phyloP scores from a whole-genome alignment of 2,113 vertebrate species.

The Lanius ludovicianus region DNA sequence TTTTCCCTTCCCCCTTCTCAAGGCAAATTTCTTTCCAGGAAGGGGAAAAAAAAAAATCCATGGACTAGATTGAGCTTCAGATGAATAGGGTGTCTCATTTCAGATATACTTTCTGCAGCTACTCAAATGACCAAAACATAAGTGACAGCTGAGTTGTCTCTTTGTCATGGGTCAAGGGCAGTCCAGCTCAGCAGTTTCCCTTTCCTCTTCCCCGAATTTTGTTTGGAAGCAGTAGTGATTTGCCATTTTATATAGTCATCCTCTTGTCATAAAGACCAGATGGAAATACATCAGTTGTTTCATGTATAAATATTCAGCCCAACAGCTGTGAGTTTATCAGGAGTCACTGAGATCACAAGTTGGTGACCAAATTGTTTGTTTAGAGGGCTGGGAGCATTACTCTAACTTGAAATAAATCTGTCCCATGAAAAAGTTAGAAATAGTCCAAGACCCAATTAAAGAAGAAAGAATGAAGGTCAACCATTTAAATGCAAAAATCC shows the following conservation, averaged over 20 bases:
- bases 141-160: conserved; percentile 52
- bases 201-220: conserved; percentile 51
- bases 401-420: not conserved
- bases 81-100: conserved; percentile 43
- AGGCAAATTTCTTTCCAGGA: conserved; percentile 35
- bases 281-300: conserved; percentile 46
- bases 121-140: conserved; percentile 41
- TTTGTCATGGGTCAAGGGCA: conserved; percentile 44
- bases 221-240: conserved; percentile 37
- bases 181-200: conserved; percentile 47
- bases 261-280: conserved; percentile 26
- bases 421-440: not conserved
- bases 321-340: conserved; percentile 27
- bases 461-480: not conserved
- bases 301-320: conserved; percentile 40
- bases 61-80: not conserved
- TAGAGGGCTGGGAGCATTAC: not conserved
- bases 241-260: conserved; percentile 24
- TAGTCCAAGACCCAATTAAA: not conserved
- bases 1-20: not conserved
- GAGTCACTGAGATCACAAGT: conserved; percentile 5
- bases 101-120: conserved; percentile 35
- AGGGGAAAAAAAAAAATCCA: not conserved
- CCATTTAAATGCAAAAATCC: not conserved
- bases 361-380: conserved; percentile 1